These are phyloP conservation scores for Muscicapa comitata DNA, from an alignment of 2,797 vertebrate species.

Conservation along the genomic window DNA sequence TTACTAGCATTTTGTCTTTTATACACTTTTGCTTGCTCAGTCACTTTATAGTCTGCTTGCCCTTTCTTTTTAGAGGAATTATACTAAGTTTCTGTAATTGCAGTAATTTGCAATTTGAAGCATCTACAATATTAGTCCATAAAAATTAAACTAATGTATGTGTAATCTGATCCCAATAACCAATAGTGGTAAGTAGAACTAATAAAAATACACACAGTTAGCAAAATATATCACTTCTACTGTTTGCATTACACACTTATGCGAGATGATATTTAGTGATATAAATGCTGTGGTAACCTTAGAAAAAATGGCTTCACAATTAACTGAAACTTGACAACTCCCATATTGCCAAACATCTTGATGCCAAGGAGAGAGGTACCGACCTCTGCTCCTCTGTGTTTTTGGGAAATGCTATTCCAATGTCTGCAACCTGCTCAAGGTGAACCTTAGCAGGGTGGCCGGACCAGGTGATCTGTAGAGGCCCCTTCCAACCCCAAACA, in stretches of 20 bases:
- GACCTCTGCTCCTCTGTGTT: not conserved
- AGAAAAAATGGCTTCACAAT: not conserved
- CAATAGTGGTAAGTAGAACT: not conserved
- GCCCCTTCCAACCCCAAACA: not conserved
- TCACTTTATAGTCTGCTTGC: slow-evolving; percentile 41
- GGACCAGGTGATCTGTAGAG: not conserved
- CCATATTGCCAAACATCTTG: not conserved
- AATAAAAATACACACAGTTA: not conserved
- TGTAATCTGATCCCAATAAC: not conserved
- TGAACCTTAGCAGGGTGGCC: not conserved
- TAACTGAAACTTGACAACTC: not conserved
- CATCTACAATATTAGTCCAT: not conserved
- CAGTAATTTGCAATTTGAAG: not conserved
- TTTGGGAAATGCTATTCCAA: not conserved
- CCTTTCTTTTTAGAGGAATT: slow-evolving; percentile 36
- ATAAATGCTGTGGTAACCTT: not conserved
- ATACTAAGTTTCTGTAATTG: slow-evolving; percentile 16
- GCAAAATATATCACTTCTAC: not conserved
- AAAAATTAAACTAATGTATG: not conserved
- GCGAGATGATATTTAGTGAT: not conserved
- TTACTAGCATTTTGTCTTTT: slow-evolving; percentile 18
- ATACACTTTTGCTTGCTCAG: slow-evolving; percentile 25
- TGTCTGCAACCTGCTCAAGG: not conserved
- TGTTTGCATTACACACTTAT: not conserved
- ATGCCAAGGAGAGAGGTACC: not conserved